These are phyloP conservation scores for Pseudomyrmex flavicornis DNA, from an alignment of 1,140 invertebrate genomes.

Conservation along the genomic window DNA sequence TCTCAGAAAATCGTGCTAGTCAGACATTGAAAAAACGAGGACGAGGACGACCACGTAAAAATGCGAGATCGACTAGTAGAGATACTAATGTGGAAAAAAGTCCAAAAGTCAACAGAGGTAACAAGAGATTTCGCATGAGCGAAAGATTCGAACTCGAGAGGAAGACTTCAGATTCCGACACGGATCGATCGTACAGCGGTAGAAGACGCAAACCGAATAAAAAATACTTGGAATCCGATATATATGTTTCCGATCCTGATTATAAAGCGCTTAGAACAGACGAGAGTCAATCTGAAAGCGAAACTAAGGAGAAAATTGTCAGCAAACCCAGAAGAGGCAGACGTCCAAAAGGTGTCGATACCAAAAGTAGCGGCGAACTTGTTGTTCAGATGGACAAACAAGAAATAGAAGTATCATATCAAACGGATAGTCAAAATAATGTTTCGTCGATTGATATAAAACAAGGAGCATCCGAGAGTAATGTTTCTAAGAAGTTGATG, in stretches of 20 bases:
- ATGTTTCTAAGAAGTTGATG: slow-evolving; percentile 9
- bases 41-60: slow-evolving; percentile 77
- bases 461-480: slow-evolving; percentile 34
- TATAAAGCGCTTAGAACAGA: slow-evolving; percentile 75
- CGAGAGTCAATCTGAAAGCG: slow-evolving; percentile 80
- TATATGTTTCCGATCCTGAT: slow-evolving; percentile 76
- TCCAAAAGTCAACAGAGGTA: slow-evolving; percentile 40
- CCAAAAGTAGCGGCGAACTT: slow-evolving; percentile 29
- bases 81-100: slow-evolving; percentile 49
- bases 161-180: slow-evolving; percentile 78
- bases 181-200: slow-evolving; percentile 76
- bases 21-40: slow-evolving; percentile 63
- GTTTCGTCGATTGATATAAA: slow-evolving; percentile 48
- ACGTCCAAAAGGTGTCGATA: slow-evolving; percentile 58
- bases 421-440: slow-evolving; percentile 60
- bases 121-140: slow-evolving; percentile 51
- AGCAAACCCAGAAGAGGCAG: slow-evolving; percentile 68
- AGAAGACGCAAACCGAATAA: slow-evolving; percentile 79
- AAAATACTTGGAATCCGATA: slow-evolving; percentile 76
- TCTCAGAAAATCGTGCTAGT: slow-evolving; percentile 2
- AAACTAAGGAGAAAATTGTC: slow-evolving; percentile 71
- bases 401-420: slow-evolving; percentile 73
- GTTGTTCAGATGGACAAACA: slow-evolving; percentile 52
- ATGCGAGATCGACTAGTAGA: slow-evolving; percentile 25
- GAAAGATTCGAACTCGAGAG: slow-evolving; percentile 66